Conservation (phyloP, 2,888 invertebrate species). For the Leptura quadrifasciata region DNA sequence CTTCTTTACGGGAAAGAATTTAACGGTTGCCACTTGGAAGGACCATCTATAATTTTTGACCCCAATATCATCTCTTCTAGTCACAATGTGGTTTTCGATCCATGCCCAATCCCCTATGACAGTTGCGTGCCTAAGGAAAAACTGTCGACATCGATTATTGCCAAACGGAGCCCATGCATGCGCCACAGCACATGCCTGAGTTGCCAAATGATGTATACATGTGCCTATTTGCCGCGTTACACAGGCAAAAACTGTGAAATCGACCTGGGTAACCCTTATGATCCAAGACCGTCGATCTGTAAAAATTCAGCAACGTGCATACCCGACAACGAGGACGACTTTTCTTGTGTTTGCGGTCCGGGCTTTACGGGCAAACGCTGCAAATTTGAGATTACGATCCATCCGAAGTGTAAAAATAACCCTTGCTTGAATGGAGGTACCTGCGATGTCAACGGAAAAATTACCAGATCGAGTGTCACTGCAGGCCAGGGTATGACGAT, state of each 20-base stretch:
- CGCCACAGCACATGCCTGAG: constrained; percentile 88
- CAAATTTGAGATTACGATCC: constrained; percentile 82
- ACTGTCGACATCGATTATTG: constrained; percentile 75
- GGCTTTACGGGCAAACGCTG: constrained; percentile 83
- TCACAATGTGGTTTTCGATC: constrained; percentile 84
- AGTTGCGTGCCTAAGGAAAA: constrained; percentile 78
- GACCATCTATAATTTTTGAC: constrained; percentile 89
- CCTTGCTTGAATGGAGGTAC: constrained; percentile 89
- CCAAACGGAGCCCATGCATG: constrained; percentile 88
- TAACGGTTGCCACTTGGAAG: constrained; percentile 89
- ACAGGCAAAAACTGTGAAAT: constrained; percentile 92
- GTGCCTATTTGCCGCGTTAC: constrained; percentile 89
- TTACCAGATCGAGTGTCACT: constrained; percentile 58
- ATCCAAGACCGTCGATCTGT: constrained; percentile 79
- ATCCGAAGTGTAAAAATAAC: constrained; percentile 81
- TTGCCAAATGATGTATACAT: constrained; percentile 86
- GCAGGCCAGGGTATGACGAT: constrained; percentile 79
- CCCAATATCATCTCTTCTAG: constrained; percentile 77
- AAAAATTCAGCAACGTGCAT: constrained; percentile 84
- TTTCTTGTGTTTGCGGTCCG: constrained; percentile 82
- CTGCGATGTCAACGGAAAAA: constrained; percentile 80
- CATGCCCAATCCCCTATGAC: constrained; percentile 84
- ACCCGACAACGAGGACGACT: constrained; percentile 82
- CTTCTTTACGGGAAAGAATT: constrained; percentile 88
- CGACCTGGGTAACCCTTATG: constrained; percentile 86